Percentiles rank a stretch among this genome's conserved stretches.
Conservation (phyloP, 2,888 invertebrate genomes). For the Dicyrtoma fusca region DNA sequence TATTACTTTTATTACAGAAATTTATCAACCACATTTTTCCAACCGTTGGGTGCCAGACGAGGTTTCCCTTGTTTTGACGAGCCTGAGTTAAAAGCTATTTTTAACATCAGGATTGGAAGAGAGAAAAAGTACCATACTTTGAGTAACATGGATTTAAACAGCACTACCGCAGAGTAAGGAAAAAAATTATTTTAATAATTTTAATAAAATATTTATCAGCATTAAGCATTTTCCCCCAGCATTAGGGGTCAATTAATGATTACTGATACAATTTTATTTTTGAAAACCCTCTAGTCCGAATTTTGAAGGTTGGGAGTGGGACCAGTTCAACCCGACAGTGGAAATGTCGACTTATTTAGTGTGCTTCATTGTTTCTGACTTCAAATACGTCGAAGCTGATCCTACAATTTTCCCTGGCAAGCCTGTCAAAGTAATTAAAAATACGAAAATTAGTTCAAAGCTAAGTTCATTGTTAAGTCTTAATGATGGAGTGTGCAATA, state of each 20-base stretch:
- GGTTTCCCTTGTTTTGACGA: constrained; percentile 97
- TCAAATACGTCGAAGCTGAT: not conserved
- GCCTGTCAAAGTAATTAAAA: too few species aligned
- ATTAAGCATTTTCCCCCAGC: too few species aligned
- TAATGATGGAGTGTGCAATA: too few species aligned
- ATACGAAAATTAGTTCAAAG: too few species aligned
- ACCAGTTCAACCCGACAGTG: constrained; percentile 77
- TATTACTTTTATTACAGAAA: too few species aligned
- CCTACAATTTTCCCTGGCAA: too few species aligned
- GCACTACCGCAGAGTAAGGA: constrained; percentile 43
- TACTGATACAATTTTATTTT: not conserved
- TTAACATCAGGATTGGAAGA: constrained; percentile 42
- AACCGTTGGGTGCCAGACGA: constrained; percentile 88
- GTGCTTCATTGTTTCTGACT: constrained; percentile 58
- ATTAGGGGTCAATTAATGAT: too few species aligned
- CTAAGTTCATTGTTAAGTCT: too few species aligned
- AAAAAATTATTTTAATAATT: not conserved
- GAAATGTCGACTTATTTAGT: constrained; percentile 93
- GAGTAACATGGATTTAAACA: constrained; percentile 43
- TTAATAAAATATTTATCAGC: not conserved
- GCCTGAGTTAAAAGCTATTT: constrained; percentile 81
- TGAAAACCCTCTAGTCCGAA: constrained; percentile 33
- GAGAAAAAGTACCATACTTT: constrained; percentile 43
- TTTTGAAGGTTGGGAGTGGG: constrained; percentile 65
- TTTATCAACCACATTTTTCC: constrained; percentile 92